Percentiles rank a stretch among this genome's conserved stretches.
Conservation (phyloP, 2,797 vertebrate species). For the Muraenolepis orangiensis region DNA sequence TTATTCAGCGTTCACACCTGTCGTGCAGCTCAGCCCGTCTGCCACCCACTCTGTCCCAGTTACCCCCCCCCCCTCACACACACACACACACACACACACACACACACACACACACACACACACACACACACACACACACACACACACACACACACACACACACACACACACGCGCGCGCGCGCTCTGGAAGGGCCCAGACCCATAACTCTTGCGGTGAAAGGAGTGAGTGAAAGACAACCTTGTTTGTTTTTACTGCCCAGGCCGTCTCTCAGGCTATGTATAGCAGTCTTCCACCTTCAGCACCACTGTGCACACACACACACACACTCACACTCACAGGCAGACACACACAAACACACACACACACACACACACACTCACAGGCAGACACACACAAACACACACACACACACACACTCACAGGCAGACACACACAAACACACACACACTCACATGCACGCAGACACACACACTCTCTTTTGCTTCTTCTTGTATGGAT, state of each 20-base stretch:
- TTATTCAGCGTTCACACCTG: slow-evolving; percentile 66
- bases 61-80: slow-evolving; percentile 22
- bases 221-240: slow-evolving; percentile 77
- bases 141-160: no score
- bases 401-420: neutral
- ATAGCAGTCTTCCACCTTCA: slow-evolving; percentile 49
- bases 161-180: slow-evolving; percentile 20
- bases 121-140: neutral
- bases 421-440: neutral
- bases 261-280: slow-evolving; percentile 68
- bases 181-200: slow-evolving; percentile 46
- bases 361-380: neutral
- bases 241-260: slow-evolving; percentile 81
- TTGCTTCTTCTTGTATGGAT: slow-evolving; percentile 29
- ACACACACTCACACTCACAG: neutral
- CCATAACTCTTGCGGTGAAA: slow-evolving; percentile 75
- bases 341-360: neutral
- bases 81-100: no score
- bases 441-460: slow-evolving; percentile 7
- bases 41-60: slow-evolving; percentile 15
- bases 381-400: neutral
- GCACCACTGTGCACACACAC: slow-evolving; percentile 15
- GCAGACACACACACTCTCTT: neutral
- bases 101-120: no score
- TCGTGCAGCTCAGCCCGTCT: slow-evolving; percentile 46